Conservation (phyloP, 2,113 vertebrate species). For the Chrysemys picta region DNA sequence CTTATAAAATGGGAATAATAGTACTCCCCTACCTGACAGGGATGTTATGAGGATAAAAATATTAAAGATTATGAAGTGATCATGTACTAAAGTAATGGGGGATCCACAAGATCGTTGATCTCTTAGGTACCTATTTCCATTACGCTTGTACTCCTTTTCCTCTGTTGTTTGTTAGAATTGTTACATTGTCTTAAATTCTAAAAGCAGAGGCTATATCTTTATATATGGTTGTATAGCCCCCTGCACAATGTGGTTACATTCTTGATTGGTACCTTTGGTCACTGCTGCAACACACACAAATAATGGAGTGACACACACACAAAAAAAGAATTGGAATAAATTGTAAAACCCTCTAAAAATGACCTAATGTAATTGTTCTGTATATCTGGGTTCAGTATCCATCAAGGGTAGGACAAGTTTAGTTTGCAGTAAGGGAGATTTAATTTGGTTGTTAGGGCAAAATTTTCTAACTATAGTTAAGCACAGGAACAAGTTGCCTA, state of each 20-base stretch:
- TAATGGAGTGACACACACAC: neutral
- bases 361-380: neutral
- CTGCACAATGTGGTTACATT: neutral
- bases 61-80: neutral
- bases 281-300: neutral
- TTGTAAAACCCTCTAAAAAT: neutral
- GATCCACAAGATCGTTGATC: neutral
- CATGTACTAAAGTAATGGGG: neutral
- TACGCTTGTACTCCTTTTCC: neutral
- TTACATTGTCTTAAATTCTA: no score
- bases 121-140: neutral
- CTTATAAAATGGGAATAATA: neutral
- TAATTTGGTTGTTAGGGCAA: neutral
- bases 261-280: neutral
- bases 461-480: neutral
- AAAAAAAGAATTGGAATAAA: neutral
- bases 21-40: neutral
- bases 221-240: neutral
- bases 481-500: neutral
- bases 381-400: neutral
- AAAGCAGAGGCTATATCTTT: neutral
- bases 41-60: neutral
- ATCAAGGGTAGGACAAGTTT: neutral
- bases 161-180: neutral
- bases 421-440: neutral